Base-by-base conservation (phyloP, 2,888 invertebrate genomes). In the Cosmia pyralina region DNA sequence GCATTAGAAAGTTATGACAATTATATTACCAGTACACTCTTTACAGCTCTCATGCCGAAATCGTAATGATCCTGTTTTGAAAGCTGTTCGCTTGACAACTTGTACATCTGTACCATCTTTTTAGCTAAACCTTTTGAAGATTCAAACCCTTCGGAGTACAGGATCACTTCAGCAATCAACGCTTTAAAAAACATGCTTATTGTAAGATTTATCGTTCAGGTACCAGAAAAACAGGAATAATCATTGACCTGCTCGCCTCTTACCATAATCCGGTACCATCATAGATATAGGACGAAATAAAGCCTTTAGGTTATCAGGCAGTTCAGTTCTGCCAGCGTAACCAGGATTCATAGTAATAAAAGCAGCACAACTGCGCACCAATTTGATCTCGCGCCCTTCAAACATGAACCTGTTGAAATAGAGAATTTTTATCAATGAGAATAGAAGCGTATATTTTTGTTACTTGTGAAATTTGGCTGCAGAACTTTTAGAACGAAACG, bases 271-370 rank as follows among this genome's bases (percentile, higher is more conserved):
- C 0, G 98, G 98, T 55, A 98, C 98, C 98, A 98, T 98, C 98
- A 98, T 98, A 2, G 98, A 97, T 82, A 98, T 97, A 0, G 98
- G 98, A 75, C 98, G 97, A 92, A 98, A 98, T 19, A 98, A 92
- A 1, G 98, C 98, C 90, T 98, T 98, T 78, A 99, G 94, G 92
- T 98, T 99, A 88, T 98, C 98, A 0, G 99, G 98, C 57, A 99
- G 93, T 90, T 98, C 98, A 0, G 98, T 98, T 74, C 98, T 96
- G 0, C 98, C 98, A 1, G 98, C 98, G 90, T 98, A 98, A 1
- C 98, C 98, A 0, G 98, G 98, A 94, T 98, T 98, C 98, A 99
- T 99, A 0, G 98, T 98, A 83, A 98, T 98, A 88, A 98, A 98
- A 0, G 98, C 98, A 0, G 98, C 98, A 88, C 98, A 98, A 1